Percentiles rank a stretch among this genome's conserved stretches.
These are phyloP conservation scores for Sinosuthora webbiana DNA, from an alignment of 2,113 vertebrate species.

Conservation along the genomic window DNA sequence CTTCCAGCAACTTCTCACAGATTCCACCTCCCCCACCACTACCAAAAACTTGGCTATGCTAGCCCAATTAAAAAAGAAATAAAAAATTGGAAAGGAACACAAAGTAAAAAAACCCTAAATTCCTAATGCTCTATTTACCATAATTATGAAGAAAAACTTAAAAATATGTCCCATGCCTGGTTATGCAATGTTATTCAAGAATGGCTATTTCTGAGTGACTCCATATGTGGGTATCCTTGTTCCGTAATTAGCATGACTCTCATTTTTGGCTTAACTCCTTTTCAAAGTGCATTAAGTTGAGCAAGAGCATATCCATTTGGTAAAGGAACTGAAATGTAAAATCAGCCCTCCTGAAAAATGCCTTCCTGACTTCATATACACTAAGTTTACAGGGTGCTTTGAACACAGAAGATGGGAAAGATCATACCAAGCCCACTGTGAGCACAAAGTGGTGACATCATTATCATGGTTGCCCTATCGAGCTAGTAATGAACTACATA, in stretches of 20 bases:
- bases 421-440: not conserved
- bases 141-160: not conserved
- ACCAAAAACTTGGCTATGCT: not conserved
- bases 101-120: not conserved
- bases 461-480: not conserved
- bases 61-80: not conserved
- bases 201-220: not conserved
- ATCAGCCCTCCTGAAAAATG: not conserved
- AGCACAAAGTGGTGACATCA: not conserved
- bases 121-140: not conserved
- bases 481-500: not conserved
- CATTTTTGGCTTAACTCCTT: not conserved
- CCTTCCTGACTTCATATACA: not conserved
- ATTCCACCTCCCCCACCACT: not conserved
- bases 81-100: not conserved
- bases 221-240: not conserved
- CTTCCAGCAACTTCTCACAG: not conserved
- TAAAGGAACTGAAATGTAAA: not conserved
- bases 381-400: not conserved
- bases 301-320: not conserved
- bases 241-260: not conserved
- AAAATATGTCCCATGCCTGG: not conserved
- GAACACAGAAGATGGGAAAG: not conserved
- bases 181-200: not conserved
- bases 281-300: not conserved